A percentile compares a stretch with the other conserved stretches of the same genome.
Conservation (phyloP, 2,113 vertebrate genomes). For the Otolemur garnettii region DNA sequence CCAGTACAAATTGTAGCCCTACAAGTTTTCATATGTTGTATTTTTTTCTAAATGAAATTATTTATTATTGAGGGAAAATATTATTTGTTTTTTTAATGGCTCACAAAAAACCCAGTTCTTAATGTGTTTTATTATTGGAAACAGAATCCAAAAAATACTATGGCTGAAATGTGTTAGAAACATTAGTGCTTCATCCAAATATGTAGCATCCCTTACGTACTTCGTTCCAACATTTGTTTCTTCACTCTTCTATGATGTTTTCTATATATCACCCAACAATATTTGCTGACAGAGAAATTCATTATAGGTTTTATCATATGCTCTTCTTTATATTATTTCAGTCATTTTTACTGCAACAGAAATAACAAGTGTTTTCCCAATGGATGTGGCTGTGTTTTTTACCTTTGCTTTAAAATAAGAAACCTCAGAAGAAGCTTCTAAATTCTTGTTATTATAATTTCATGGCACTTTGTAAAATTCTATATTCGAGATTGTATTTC, state of each 20-base stretch:
- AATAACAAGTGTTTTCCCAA: conserved; percentile 22
- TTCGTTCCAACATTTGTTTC: conserved; percentile 55
- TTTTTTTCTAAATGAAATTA: conserved; percentile 40
- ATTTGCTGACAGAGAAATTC: conserved; percentile 52
- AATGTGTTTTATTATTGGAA: conserved; percentile 49
- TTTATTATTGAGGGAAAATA: conserved; percentile 18
- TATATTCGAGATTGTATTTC: neutral
- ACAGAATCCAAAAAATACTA: conserved; percentile 50
- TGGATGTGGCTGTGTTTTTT: neutral
- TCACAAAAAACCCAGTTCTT: neutral
- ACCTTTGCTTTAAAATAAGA: conserved; percentile 5
- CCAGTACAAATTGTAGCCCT: neutral
- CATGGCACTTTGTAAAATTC: neutral
- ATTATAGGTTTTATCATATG: conserved; percentile 44
- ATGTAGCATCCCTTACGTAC: neutral
- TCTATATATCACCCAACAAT: neutral
- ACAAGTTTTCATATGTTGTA: neutral
- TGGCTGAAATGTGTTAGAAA: conserved; percentile 49
- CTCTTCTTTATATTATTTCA: conserved; percentile 16
- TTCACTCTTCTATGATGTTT: conserved; percentile 49
- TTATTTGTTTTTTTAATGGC: neutral
- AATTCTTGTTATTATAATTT: conserved; percentile 21
- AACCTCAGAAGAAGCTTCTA: conserved; percentile 19
- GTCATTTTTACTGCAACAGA: neutral
- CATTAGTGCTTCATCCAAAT: conserved; percentile 12